Base-by-base conservation (phyloP, 2,113 vertebrate species). In the Antechinus stuartii region DNA sequence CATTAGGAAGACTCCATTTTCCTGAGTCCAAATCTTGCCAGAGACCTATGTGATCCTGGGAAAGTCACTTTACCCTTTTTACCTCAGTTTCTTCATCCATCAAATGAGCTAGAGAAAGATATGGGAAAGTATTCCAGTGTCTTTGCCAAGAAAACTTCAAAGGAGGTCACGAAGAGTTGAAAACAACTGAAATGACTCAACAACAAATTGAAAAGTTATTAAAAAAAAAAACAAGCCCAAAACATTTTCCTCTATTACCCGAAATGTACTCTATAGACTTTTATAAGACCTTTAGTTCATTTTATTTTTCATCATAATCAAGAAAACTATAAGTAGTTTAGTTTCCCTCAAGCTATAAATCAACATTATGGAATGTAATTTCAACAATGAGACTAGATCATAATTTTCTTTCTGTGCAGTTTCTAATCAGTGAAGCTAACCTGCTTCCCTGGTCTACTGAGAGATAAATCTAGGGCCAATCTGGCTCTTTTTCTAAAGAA, bases 381-480 rank as follows among this genome's bases (percentile, higher is more conserved):
- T 55, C 0, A 0, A 94, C 22, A 35, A 55, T 95, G 89, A 30
- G 8, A 95, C 93, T 42, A 84, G 24, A 93, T 89, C 94, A 95
- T 93, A 92, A 96, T 94, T 0, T 24, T 93, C 7, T 93, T 30
- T 95, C 95, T 93, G 61, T 57, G 52, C 91, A 95, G 54, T 95
- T 97, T 93, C 96, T 57, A 93, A 90, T 14, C 53, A 68, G 10
- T 0, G 46, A 92, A 6, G 47, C 0, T 50, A 23, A 24, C 27
- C 8, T 57, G 68, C 55, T 92, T 68, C 57, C 92, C 3, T 53
- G 9, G 46, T 49, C 23, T 1, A 46, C 55, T 0, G 0, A 96
- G 95, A 91, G 91, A 84, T 90, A 92, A 96, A 61, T 93, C 91
- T 94, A 97, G 97, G 92, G 94, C 93, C 93, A 95, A 92, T 56